Percentiles rank a stretch among this genome's conserved stretches.
Conservation (phyloP, 1,140 invertebrate genomes). For the Diorhabda elongata region DNA sequence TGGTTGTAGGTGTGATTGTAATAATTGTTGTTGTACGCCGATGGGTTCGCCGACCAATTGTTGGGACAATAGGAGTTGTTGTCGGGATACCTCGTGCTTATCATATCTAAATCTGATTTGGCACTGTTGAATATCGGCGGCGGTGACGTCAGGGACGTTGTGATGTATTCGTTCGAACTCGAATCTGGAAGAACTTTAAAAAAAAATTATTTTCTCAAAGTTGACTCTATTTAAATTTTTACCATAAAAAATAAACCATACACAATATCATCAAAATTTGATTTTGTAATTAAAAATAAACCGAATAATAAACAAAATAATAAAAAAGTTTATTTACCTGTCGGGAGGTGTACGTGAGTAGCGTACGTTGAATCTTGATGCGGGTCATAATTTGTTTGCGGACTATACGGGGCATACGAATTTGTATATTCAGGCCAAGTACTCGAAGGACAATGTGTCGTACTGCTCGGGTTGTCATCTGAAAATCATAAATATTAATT, state of each 20-base stretch:
- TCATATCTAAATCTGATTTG: slow-evolving; percentile 40
- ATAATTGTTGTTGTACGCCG: slow-evolving; percentile 54
- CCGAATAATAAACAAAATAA: background rate
- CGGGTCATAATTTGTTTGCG: slow-evolving; percentile 35
- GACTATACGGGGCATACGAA: slow-evolving; percentile 35
- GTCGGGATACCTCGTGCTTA: slow-evolving; percentile 23
- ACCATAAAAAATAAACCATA: background rate
- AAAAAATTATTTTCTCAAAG: background rate
- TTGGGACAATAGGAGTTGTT: slow-evolving; percentile 50
- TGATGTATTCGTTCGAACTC: slow-evolving; percentile 40
- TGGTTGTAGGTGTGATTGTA: slow-evolving; percentile 57
- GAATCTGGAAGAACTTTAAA: slow-evolving; percentile 43
- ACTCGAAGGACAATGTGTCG: slow-evolving; percentile 31
- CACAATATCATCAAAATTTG: background rate
- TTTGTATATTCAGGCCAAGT: slow-evolving; percentile 33
- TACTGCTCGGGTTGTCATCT: slow-evolving; percentile 31
- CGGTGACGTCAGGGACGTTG: slow-evolving; percentile 40
- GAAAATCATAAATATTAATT: slow-evolving; percentile 23
- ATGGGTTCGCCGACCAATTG: slow-evolving; percentile 52
- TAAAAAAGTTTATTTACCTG: slow-evolving; percentile 30
- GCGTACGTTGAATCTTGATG: slow-evolving; percentile 34
- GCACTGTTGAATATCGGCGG: slow-evolving; percentile 42
- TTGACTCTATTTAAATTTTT: background rate
- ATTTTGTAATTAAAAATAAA: background rate
- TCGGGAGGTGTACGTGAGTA: slow-evolving; percentile 34